A percentile compares a stretch with the other conserved stretches of the same genome.
phyloP scores from a whole-genome alignment of 2,888 invertebrate species.

The Nomada lathburiana region DNA sequence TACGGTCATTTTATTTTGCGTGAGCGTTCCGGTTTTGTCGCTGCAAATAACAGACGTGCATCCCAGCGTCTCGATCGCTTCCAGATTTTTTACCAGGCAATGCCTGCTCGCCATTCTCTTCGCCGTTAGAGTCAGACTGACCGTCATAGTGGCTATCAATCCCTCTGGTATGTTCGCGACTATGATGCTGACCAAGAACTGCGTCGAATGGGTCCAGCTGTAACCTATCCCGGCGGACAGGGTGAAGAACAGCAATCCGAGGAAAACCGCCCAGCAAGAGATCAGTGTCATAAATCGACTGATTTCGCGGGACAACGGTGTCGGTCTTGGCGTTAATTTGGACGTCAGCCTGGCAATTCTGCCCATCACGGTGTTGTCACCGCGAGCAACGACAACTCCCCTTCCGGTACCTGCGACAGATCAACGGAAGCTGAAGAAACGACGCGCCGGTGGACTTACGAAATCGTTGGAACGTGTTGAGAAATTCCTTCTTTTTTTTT shows the following conservation, averaged over 20 bases:
- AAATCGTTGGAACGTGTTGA: background rate
- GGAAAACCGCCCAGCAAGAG: constrained; percentile 88
- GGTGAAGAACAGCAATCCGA: constrained; percentile 90
- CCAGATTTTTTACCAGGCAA: constrained; percentile 91
- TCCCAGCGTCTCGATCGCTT: constrained; percentile 92
- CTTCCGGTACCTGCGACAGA: constrained; percentile 77
- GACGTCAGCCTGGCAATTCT: constrained; percentile 89
- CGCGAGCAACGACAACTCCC: constrained; percentile 88
- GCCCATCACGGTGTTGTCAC: constrained; percentile 89
- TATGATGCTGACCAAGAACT: constrained; percentile 87
- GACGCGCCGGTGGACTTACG: background rate
- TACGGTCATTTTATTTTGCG: constrained; percentile 92
- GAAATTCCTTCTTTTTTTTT: background rate
- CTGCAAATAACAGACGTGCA: constrained; percentile 93
- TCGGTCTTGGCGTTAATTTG: constrained; percentile 88
- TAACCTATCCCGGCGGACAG: constrained; percentile 89
- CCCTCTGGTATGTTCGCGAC: constrained; percentile 93
- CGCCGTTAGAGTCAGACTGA: constrained; percentile 91
- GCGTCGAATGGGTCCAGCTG: constrained; percentile 89
- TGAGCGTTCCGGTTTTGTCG: constrained; percentile 92
- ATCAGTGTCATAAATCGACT: constrained; percentile 91
- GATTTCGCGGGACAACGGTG: constrained; percentile 92
- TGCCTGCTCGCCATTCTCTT: constrained; percentile 93
- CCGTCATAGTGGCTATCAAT: constrained; percentile 91
- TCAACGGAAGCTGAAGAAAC: constrained; percentile 13